These are phyloP conservation scores for Aporophyla nigra DNA, from an alignment of 2,888 invertebrate species.

Conservation along the genomic window DNA sequence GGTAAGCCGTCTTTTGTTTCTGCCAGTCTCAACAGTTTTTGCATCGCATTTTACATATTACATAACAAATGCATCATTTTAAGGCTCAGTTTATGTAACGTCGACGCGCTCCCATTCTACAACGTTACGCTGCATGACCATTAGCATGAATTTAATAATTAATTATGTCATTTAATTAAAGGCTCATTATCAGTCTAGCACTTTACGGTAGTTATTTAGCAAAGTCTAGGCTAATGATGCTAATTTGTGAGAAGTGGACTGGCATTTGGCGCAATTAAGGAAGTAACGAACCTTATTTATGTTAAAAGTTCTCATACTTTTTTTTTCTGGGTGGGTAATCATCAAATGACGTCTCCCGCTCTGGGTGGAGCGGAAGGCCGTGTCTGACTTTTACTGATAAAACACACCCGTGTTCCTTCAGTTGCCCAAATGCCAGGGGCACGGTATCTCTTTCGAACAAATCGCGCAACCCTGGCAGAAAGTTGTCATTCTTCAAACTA, in stretches of 20 bases:
- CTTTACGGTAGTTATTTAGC: slow-evolving; percentile 20
- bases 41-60: slow-evolving; percentile 24
- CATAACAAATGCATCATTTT: slow-evolving; percentile 23
- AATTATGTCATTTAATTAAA: slow-evolving; percentile 38
- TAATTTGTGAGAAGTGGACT: slow-evolving; percentile 20
- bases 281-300: background rate
- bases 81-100: slow-evolving; percentile 44
- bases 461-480: too few species aligned
- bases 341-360: too few species aligned
- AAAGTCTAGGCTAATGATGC: slow-evolving; percentile 10
- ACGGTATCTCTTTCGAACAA: too few species aligned
- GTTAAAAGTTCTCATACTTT: too few species aligned
- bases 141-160: slow-evolving; percentile 34
- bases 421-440: too few species aligned
- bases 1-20: background rate
- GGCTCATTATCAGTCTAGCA: slow-evolving; percentile 22
- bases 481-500: background rate
- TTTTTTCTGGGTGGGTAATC: too few species aligned
- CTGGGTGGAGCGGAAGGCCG: too few species aligned
- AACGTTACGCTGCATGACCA: slow-evolving; percentile 29
- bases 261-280: background rate
- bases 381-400: too few species aligned
- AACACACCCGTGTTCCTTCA: too few species aligned
- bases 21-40: background rate
- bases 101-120: slow-evolving; percentile 31